Percentiles rank a stretch among this genome's conserved stretches.
Evolutionary conservation across 2,113 vertebrate genomes (phyloP).

Genomic region (Epinephelus fuscoguttatus): DNA sequence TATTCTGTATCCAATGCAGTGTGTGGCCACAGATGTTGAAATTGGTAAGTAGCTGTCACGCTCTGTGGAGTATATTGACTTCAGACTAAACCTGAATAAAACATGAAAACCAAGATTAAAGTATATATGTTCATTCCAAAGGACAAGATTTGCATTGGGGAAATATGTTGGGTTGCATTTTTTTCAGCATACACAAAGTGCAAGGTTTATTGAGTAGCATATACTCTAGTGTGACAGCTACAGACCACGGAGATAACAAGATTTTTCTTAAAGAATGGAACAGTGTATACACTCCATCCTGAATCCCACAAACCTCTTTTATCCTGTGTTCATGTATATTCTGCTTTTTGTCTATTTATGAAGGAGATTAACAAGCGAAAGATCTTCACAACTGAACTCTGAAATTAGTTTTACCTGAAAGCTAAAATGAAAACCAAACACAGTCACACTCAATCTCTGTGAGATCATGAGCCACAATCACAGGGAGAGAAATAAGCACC

Average conservation of each 20-base stretch:
- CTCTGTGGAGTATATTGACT: conserved; percentile 19
- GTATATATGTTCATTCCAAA: conserved; percentile 4
- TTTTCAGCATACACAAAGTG: background rate
- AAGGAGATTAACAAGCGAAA: background rate
- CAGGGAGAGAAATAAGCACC: conserved; percentile 25
- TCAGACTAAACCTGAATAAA: conserved; percentile 47
- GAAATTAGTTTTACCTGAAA: conserved; percentile 5
- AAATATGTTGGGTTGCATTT: conserved; percentile 15
- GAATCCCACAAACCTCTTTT: background rate
- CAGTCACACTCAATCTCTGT: conserved; percentile 35
- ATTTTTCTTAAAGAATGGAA: background rate
- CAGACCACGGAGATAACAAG: background rate
- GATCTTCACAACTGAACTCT: conserved; percentile 3
- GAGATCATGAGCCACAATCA: conserved; percentile 9
- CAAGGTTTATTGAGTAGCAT: background rate
- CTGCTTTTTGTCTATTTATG: background rate
- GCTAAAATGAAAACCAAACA: conserved; percentile 37
- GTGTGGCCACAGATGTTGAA: conserved; percentile 6
- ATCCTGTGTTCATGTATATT: background rate
- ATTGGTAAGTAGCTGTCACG: conserved; percentile 1
- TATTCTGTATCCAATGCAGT: conserved; percentile 1
- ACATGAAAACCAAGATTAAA: conserved; percentile 36
- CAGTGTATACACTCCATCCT: background rate
- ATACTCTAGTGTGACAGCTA: background rate
- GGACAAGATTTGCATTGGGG: background rate